Evolutionary conservation across 2,888 invertebrate species (phyloP).

Genomic region (Nephrotoma appendiculata): DNA sequence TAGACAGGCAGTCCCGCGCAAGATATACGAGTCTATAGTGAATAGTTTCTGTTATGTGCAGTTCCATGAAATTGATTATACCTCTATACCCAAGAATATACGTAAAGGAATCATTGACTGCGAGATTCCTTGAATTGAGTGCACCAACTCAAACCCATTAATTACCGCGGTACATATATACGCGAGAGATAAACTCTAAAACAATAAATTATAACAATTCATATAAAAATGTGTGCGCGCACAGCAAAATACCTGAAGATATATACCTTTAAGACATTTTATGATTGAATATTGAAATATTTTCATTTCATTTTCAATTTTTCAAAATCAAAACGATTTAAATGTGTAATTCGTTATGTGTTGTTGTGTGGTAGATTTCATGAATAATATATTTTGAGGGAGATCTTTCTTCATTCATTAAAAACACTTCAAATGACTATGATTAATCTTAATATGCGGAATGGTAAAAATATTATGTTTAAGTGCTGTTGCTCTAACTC

Average conservation of each 20-base stretch:
- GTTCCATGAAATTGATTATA: neutral
- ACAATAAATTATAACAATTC: neutral
- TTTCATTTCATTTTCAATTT: neutral
- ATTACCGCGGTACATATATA: neutral
- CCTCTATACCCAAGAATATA: neutral
- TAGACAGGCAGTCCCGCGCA: neutral
- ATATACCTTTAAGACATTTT: neutral
- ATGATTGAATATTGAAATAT: neutral
- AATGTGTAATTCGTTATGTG: neutral
- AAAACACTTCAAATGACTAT: neutral
- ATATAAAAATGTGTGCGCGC: neutral
- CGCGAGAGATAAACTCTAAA: neutral
- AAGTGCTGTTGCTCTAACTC: neutral
- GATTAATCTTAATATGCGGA: neutral
- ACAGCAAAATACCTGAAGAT: neutral
- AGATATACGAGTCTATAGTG: neutral
- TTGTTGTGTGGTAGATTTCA: neutral
- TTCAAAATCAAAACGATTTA: neutral
- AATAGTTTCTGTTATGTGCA: too few relatives aligned
- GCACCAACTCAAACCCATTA: neutral
- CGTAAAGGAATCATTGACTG: neutral
- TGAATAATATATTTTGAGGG: neutral
- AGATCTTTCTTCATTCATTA: neutral
- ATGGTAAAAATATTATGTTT: neutral
- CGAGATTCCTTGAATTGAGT: neutral